A percentile compares a stretch with the other conserved stretches of the same genome.
These are phyloP conservation scores for Reticulitermes speratus DNA, from an alignment of 1,140 invertebrate genomes.

Conservation along the genomic window DNA sequence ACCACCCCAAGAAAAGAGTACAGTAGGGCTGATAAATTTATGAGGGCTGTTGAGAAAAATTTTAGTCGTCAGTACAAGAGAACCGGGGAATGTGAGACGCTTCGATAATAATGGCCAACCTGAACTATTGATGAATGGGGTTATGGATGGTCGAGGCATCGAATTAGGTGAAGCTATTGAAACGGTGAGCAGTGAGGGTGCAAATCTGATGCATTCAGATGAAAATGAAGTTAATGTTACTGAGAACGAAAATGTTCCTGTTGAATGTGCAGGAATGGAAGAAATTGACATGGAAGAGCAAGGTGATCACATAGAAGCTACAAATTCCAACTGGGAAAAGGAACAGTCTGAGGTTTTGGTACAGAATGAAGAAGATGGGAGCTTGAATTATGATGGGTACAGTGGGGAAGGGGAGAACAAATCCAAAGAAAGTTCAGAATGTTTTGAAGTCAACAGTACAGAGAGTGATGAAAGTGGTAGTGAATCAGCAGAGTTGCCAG, in stretches of 20 bases:
- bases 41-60: constrained; percentile 95
- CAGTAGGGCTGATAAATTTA: constrained; percentile 92
- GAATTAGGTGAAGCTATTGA: constrained; percentile 32
- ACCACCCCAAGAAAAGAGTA: constrained; percentile 91
- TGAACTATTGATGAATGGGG: constrained; percentile 32
- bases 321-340: constrained; percentile 1
- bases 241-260: not conserved
- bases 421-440: constrained; percentile 13
- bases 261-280: constrained; percentile 21
- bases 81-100: constrained; percentile 67
- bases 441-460: not conserved
- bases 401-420: not conserved
- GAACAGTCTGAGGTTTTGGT: not conserved
- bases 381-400: not conserved
- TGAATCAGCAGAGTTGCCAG: not conserved
- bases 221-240: constrained; percentile 21
- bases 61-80: constrained; percentile 91
- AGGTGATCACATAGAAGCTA: not conserved
- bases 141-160: constrained; percentile 28
- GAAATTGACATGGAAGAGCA: constrained; percentile 25
- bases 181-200: constrained; percentile 28
- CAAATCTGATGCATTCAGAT: constrained; percentile 30
- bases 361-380: not conserved
- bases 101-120: constrained; percentile 45
- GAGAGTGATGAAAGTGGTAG: too few relatives aligned